Percentiles rank a stretch among this genome's conserved stretches.
Conservation (phyloP, 1,140 invertebrate species). For the Drosophila pectinifera region DNA sequence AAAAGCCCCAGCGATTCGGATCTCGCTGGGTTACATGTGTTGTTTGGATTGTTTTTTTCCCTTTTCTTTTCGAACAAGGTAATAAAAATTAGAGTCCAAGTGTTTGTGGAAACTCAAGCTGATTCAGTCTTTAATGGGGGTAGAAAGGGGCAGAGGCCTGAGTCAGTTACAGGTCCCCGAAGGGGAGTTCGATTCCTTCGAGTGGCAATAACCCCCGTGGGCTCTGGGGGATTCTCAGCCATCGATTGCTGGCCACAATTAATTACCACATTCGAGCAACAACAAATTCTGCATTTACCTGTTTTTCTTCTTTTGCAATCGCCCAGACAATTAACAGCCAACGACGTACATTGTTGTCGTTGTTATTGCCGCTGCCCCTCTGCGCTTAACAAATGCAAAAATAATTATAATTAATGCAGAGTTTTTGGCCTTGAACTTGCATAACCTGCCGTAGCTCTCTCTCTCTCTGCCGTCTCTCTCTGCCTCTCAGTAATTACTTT, state of each 20-base stretch:
- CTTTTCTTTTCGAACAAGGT: not conserved
- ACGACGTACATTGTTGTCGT: slow-evolving; percentile 30
- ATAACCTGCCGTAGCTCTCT: slow-evolving; percentile 60
- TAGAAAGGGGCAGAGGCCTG: not conserved
- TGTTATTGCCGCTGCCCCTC: slow-evolving; percentile 26
- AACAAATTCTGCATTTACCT: slow-evolving; percentile 77
- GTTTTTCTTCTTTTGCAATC: slow-evolving; percentile 78
- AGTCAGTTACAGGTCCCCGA: slow-evolving; percentile 5
- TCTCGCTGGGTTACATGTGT: too few relatives aligned
- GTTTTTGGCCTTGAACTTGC: slow-evolving; percentile 80
- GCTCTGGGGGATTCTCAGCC: slow-evolving; percentile 19
- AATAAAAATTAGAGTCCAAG: slow-evolving; percentile 24
- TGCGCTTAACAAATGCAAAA: slow-evolving; percentile 79
- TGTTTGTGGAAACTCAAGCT: too few relatives aligned
- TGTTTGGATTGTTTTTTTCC: not conserved
- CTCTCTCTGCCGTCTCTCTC: slow-evolving; percentile 8
- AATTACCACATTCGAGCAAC: slow-evolving; percentile 59
- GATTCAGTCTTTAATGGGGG: not conserved
- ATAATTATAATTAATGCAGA: slow-evolving; percentile 83
- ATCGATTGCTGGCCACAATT: slow-evolving; percentile 59
- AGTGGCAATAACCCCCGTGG: slow-evolving; percentile 53
- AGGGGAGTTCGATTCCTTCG: slow-evolving; percentile 1
- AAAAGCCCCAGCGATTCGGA: too few relatives aligned
- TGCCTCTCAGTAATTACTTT: slow-evolving; percentile 71
- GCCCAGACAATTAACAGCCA: slow-evolving; percentile 67